Conservation (phyloP, 2,797 vertebrate species). For the Macroramphosus scolopax region DNA sequence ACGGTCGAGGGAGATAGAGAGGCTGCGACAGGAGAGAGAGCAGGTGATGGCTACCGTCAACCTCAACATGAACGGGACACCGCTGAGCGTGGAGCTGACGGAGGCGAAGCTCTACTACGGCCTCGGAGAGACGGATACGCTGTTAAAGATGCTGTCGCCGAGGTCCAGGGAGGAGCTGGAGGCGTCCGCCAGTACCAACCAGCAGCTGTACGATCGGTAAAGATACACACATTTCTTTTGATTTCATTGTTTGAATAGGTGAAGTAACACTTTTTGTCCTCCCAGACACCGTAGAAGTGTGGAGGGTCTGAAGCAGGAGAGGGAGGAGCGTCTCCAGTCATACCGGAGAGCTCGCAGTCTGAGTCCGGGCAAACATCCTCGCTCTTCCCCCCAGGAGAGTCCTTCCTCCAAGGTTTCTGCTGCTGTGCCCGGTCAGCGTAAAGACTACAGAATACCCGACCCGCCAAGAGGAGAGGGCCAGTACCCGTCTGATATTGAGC, state of each 20-base stretch:
- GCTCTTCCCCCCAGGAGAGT: slow-evolving; percentile 41
- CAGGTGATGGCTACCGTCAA: slow-evolving; percentile 84
- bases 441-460: slow-evolving; percentile 78
- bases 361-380: slow-evolving; percentile 84
- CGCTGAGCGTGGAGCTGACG: slow-evolving; percentile 86
- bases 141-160: slow-evolving; percentile 84
- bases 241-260: too few species aligned
- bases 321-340: slow-evolving; percentile 80
- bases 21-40: slow-evolving; percentile 79
- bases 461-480: slow-evolving; percentile 63
- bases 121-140: slow-evolving; percentile 86
- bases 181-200: slow-evolving; percentile 50
- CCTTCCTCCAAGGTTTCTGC: slow-evolving; percentile 43
- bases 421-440: slow-evolving; percentile 77
- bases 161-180: slow-evolving; percentile 68
- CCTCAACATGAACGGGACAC: slow-evolving; percentile 79
- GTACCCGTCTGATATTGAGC: slow-evolving; percentile 85
- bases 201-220: slow-evolving; percentile 76
- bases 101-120: slow-evolving; percentile 91
- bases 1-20: slow-evolving; percentile 79
- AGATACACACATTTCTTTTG: slow-evolving; percentile 3
- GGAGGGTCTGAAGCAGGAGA: slow-evolving; percentile 81
- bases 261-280: slow-evolving; percentile 3
- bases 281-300: slow-evolving; percentile 85
- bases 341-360: slow-evolving; percentile 82